These are phyloP conservation scores for Lycaon pictus DNA, from an alignment of 2,113 vertebrate species.

Conservation along the genomic window DNA sequence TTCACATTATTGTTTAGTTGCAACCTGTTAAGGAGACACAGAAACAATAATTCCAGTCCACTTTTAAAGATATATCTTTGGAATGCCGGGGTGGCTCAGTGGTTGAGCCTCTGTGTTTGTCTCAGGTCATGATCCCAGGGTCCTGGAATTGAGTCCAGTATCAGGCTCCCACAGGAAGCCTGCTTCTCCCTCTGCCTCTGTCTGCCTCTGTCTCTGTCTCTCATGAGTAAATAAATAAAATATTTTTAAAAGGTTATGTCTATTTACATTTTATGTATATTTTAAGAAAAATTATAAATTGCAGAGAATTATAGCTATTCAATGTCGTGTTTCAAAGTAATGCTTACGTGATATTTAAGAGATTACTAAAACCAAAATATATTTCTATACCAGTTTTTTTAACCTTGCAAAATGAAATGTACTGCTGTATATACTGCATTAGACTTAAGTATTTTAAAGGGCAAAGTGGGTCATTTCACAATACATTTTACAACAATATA, in stretches of 20 bases:
- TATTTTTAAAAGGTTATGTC: no score
- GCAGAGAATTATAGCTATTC: not conserved
- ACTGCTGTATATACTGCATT: not conserved
- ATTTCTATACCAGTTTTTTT: not conserved
- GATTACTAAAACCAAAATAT: slow-evolving; percentile 19
- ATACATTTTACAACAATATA: not conserved
- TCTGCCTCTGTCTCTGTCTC: no score
- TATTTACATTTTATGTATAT: not conserved
- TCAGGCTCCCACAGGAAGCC: no score
- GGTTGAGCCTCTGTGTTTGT: no score
- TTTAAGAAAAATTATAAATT: not conserved
- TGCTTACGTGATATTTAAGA: not conserved
- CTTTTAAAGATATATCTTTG: not conserved
- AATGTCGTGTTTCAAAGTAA: not conserved
- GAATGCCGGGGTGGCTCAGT: no score
- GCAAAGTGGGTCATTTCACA: not conserved
- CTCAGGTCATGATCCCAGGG: no score
- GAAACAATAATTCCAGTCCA: not conserved
- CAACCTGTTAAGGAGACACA: not conserved
- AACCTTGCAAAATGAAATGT: not conserved
- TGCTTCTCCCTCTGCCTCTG: no score
- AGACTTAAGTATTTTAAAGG: not conserved
- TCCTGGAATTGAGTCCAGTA: no score
- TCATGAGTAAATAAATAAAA: no score
- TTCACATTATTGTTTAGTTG: not conserved